Evolutionary conservation across 2,888 invertebrate genomes (phyloP), one percentile per base, ranked within the genome.

Genomic region (Neoaliturus tenellus): DNA sequence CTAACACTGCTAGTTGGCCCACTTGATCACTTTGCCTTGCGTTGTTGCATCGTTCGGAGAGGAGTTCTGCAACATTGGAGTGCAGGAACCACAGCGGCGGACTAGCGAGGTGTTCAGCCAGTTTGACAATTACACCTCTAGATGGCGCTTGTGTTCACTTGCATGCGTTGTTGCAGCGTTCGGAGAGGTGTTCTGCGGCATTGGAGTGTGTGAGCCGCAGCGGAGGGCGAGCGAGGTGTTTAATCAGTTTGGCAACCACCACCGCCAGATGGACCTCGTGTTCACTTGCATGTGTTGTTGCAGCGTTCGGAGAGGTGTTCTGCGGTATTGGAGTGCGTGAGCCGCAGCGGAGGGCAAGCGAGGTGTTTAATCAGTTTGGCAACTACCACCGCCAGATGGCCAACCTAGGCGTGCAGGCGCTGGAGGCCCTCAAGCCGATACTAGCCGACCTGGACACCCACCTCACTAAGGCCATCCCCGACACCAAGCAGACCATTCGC

Each of bases 381-480:
- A 98, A 98, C 87, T 96, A 98, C 88, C 99, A 99, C 90, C 92
- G 99, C 23, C 94, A 95, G 88, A 94, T 99, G 92, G 98, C 99
- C 90, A 96, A 96, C 89, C 95, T 95, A 89, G 98, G 98, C 0
- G 94, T 98, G 80, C 94, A 94, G 85, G 97, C 98, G 95, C 91
- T 99, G 71, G 98, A 98, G 90, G 94, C 95, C 85, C 93, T 98
- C 17, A 98, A 98, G 91, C 99, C 99, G 95, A 96, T 99, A 87
- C 91, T 99, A 81, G 94, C 95, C 58, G 99, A 99, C 90, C 94
- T 99, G 91, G 98, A 98, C 25, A 99, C 99, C 0, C 99, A 99
- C 89, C 93, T 99, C 0, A 95, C 98, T 90, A 98, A 99, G 91
- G 99, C 99, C 0, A 98, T 99, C 88, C 99, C 99, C 0, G 99